Evolutionary conservation across 2,888 invertebrate genomes (phyloP).

Genomic region (Carterocephalus palaemon): DNA sequence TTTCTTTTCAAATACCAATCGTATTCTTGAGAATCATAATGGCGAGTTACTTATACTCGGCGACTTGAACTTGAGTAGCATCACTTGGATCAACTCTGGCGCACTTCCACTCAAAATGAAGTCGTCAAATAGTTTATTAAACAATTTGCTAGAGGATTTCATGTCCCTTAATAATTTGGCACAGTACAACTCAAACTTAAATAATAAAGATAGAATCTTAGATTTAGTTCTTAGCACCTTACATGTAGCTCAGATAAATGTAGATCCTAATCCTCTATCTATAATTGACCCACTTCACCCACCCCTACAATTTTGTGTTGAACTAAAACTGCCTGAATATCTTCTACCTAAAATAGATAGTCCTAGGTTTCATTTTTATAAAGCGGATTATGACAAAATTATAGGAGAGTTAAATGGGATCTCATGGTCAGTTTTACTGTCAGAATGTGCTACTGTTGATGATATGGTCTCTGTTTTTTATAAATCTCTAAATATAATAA

Average conservation of each 20-base stretch:
- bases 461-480: conserved; percentile 1
- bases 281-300: conserved; percentile 15
- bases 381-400: conserved; percentile 22
- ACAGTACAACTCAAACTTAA: conserved; percentile 5
- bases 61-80: conserved; percentile 21
- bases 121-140: conserved; percentile 8
- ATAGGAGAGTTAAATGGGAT: background rate
- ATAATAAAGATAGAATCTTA: conserved; percentile 9
- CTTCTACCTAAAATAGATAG: background rate
- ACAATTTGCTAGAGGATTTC: conserved; percentile 10
- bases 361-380: conserved; percentile 12
- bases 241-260: background rate
- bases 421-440: background rate
- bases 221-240: conserved; percentile 11
- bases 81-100: conserved; percentile 2
- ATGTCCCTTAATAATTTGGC: conserved; percentile 12
- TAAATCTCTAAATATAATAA: background rate
- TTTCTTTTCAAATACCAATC: conserved; percentile 14
- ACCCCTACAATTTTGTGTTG: conserved; percentile 4
- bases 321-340: background rate
- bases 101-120: too few relatives aligned
- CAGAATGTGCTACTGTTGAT: background rate
- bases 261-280: conserved; percentile 1
- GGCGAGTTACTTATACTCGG: conserved; percentile 1
- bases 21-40: conserved; percentile 4